Base-by-base conservation (phyloP, 2,888 invertebrate genomes). In the Chalcis sispes region DNA sequence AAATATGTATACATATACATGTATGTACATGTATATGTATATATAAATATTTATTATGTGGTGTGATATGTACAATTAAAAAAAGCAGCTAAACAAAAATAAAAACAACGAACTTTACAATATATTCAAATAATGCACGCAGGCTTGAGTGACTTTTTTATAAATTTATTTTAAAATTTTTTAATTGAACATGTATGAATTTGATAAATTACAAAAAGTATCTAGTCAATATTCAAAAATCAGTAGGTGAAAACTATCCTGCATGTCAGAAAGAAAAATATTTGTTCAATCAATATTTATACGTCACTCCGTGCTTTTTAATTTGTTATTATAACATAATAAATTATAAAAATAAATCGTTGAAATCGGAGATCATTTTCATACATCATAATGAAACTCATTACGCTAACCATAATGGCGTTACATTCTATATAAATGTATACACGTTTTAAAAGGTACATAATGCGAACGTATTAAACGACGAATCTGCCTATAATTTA, bases 61-160 rank as follows among this genome's bases (percentile, higher is more conserved):
- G 77, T 77, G 74, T 77, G 71, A 77, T 77, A 77, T 77, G 46
- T 77, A 77, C 52, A 66, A 74, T 65, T 73, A 46, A 58, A 67
- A 50, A 56, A 67, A 15, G 7, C 15, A 54, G 66, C 25, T 59
- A 32, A n/a, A 62, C 40, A 54, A 52, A 40, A 29, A 58, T 54
- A 64, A 50, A 72, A 62, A 78, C 77, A 78, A 78, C 77, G 77
- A 78, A 78, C 72, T 78, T 75, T 77, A 64, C 61, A 59, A 77
- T 74, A 71, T 71, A 72, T 67, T 74, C 42, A 66, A 54, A 62
- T 67, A 23, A 61, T 58, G 74, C 66, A 71, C 75, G 69, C 71
- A 75, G 67, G 67, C 48, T 77, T 64, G 42, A 72, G 69, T 75
- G 72, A 75, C 75, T 71, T 72, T 77, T 72, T 74, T 72, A 64